Conservation (phyloP, 2,888 invertebrate genomes). For the Lucinisca nassula region DNA sequence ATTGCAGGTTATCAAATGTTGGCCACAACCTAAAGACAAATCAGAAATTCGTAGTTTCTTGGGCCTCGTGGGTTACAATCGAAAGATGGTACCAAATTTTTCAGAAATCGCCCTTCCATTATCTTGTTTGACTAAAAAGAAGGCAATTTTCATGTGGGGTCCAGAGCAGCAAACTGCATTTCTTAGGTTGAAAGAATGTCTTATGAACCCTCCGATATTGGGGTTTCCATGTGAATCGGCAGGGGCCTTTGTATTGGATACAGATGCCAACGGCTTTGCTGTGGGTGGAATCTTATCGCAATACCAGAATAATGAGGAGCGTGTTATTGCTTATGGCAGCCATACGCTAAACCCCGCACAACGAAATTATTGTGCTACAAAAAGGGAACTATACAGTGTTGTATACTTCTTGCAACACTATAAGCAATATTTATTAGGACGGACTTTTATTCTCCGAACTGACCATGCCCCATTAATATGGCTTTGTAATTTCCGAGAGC, state of each 20-base stretch:
- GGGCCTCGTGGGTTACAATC: conserved; percentile 19
- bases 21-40: conserved; percentile 15
- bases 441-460: conserved; percentile 18
- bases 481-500: conserved; percentile 25
- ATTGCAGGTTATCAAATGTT: conserved; percentile 7
- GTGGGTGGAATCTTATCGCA: conserved; percentile 33
- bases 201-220: conserved; percentile 8
- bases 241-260: conserved; percentile 22
- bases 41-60: conserved; percentile 22
- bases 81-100: conserved; percentile 15
- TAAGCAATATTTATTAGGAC: conserved; percentile 18
- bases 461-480: conserved; percentile 21
- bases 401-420: conserved; percentile 23
- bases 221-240: conserved; percentile 2
- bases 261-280: background rate
- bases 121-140: conserved; percentile 9
- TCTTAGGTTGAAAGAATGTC: background rate
- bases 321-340: conserved; percentile 26
- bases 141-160: conserved; percentile 4
- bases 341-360: conserved; percentile 13
- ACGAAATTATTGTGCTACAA: conserved; percentile 30
- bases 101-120: conserved; percentile 18
- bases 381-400: conserved; percentile 28
- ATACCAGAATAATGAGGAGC: conserved; percentile 19
- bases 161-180: background rate